Evolutionary conservation across 2,113 vertebrate species (phyloP).

Genomic region (pig (Sus scrofa)): T2T-Sscrofa CM000813.6:122979501-122980000

Average conservation of each 20-base stretch:
- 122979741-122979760: neutral
- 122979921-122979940: neutral
- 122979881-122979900: neutral
- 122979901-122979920: neutral
- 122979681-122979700: neutral
- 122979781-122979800: conserved; percentile 19
- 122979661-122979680: neutral
- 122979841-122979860: neutral
- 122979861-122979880: neutral
- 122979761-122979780: neutral
- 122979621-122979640: neutral
- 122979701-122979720: neutral
- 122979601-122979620: neutral
- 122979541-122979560: neutral
- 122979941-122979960: neutral
- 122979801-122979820: neutral
- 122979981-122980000: neutral
- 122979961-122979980: neutral
- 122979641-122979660: neutral
- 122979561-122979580: neutral
- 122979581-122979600: conserved; percentile 29
- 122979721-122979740: neutral
- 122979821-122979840: neutral
- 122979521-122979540: conserved; percentile 24
- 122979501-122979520: neutral